Evolutionary conservation across 2,888 invertebrate species (phyloP).

Genomic region (Phorcus lineatus): DNA sequence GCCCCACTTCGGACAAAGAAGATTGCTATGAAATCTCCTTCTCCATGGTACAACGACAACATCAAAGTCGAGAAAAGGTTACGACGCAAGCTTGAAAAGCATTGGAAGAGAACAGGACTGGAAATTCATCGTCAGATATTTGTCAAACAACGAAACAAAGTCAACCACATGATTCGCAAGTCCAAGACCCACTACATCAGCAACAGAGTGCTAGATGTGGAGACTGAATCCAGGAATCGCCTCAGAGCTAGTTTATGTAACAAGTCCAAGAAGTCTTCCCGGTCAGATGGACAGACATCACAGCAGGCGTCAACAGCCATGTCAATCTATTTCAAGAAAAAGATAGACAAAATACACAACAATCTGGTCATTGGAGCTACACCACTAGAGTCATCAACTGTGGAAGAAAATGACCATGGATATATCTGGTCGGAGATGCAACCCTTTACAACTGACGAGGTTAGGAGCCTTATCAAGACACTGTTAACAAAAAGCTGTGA

Average conservation of each 20-base stretch:
- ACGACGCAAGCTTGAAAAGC: neutral
- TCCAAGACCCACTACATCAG: neutral
- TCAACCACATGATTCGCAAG: neutral
- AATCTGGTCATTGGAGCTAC: neutral
- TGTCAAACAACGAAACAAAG: neutral
- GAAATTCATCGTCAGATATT: neutral
- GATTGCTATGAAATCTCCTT: neutral
- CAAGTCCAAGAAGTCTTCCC: neutral
- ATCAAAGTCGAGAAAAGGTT: neutral
- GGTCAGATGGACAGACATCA: neutral
- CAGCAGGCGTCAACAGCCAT: neutral
- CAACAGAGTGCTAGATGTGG: neutral
- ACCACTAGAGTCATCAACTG: neutral
- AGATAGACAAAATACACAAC: neutral
- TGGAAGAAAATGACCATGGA: neutral
- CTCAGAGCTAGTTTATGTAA: neutral
- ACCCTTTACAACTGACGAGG: neutral
- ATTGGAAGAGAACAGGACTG: neutral
- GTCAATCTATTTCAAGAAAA: neutral
- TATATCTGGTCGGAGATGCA: neutral
- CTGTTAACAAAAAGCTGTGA: constrained; percentile 14
- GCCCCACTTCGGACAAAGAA: neutral
- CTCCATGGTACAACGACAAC: neutral
- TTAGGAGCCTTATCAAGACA: neutral
- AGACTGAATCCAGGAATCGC: neutral